phyloP scores from a whole-genome alignment of 2,113 vertebrate genomes.

The Trinectes maculatus region DNA sequence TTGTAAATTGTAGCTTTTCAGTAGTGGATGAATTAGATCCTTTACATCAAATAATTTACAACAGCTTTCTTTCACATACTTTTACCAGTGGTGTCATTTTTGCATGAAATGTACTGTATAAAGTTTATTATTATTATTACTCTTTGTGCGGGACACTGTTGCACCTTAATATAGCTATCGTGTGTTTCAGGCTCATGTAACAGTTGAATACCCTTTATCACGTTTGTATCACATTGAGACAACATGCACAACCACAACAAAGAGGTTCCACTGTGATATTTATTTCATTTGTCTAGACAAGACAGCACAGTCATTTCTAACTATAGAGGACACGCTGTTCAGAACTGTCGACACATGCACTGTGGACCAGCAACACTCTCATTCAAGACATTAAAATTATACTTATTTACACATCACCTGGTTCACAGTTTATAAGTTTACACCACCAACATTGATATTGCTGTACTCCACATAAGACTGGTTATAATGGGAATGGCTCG shows the following conservation, averaged over 20 bases:
- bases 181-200: not conserved
- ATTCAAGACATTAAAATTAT: conserved; percentile 16
- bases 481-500: conserved; percentile 25
- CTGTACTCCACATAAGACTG: conserved; percentile 57
- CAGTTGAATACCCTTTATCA: not conserved
- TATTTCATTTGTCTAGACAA: no score
- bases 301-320: no score
- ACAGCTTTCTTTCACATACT: no score
- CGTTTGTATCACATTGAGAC: not conserved
- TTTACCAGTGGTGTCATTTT: no score
- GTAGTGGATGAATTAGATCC: no score
- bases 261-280: conserved; percentile 36
- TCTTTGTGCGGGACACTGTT: not conserved
- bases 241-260: not conserved
- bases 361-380: conserved; percentile 12
- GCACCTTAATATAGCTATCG: no score
- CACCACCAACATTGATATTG: conserved; percentile 57
- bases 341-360: conserved; percentile 25
- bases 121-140: no score
- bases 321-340: conserved; percentile 20
- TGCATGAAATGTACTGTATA: no score
- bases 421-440: conserved; percentile 57
- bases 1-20: conserved; percentile 20
- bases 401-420: conserved; percentile 14
- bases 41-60: no score